These are phyloP conservation scores for Parascotia fuliginaria DNA, from an alignment of 2,888 invertebrate species.

Conservation along the genomic window DNA sequence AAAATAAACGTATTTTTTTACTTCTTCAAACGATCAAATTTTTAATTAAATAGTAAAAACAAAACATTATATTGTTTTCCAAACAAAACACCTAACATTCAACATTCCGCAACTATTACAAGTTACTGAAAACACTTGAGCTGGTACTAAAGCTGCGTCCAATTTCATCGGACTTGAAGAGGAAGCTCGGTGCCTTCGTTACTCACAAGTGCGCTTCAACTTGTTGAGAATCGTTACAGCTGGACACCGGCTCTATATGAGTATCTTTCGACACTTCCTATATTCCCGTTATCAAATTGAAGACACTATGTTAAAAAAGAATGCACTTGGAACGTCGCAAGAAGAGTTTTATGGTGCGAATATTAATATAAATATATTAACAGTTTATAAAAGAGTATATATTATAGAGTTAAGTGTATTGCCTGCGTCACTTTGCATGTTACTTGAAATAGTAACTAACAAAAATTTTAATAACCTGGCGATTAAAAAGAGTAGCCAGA, in stretches of 20 bases:
- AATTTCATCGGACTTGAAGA: conserved; percentile 37
- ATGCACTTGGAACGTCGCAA: conserved; percentile 66
- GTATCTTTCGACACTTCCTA: conserved; percentile 23
- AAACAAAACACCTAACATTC: background rate
- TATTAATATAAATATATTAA: no score
- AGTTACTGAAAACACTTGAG: conserved; percentile 10
- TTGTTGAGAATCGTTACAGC: conserved; percentile 29
- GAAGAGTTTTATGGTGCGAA: conserved; percentile 69
- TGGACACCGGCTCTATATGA: conserved; percentile 33
- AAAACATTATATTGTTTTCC: background rate
- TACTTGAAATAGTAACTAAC: no score
- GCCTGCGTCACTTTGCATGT: no score
- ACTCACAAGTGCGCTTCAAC: conserved; percentile 36
- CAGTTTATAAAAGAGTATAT: no score
- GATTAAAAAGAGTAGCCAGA: no score
- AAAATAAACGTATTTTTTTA: no score
- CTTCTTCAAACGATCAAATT: no score
- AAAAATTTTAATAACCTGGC: no score
- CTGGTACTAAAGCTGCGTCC: conserved; percentile 21
- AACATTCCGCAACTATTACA: background rate
- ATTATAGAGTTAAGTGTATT: no score
- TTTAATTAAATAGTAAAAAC: no score
- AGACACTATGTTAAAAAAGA: conserved; percentile 55
- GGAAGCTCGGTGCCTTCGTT: conserved; percentile 38
- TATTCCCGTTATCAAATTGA: conserved; percentile 26